Base-by-base conservation (phyloP, 2,797 vertebrate genomes). In the Gambusia yucatana region DNA sequence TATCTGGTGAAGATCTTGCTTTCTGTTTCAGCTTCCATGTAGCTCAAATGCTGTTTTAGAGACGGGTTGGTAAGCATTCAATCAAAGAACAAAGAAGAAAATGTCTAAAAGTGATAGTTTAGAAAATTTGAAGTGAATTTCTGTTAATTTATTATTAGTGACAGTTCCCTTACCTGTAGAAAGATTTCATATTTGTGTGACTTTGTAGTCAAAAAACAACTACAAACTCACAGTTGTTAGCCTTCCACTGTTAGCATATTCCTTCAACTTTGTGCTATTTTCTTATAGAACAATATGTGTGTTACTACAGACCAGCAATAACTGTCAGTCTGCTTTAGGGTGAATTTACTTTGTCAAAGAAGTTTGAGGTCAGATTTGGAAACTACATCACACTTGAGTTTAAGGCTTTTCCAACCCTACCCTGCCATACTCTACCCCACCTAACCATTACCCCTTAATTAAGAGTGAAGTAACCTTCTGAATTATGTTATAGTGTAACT, bases 1-100 rank as follows among this genome's bases (percentile, higher is more conserved):
- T 46, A 33, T 70, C 9, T 39, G 69, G 22, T 17, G 67, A 4
- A 46, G 50, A 73, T 76, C 22, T 55, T 46, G 43, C 73, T 83
- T 59, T 73, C 30, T 39, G 13, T 39, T 39, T 72, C 36, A 39
- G 22, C 63, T 67, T 39, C 30, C 65, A 0, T 71, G 57, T 73
- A 44, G 81, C 50, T 50, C 41, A 44, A 46, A 67, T 48, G 44
- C 17, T 52, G 41, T 52, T 67, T 76, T 48, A 72, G 30, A 52
- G 73, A 73, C 47, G 33, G 67, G 57, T 63, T 78, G 76, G 65
- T 57, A 25, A 72, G 74, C 46, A 78, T 43, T 4, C 52, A 41
- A 39, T 77, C 41, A 73, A 28, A 69, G 77, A 82, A 72, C 73
- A 77, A 86, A 22, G 47, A 48, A 48, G 84, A 78, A 85, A 71